phyloP scores from a whole-genome alignment of 30 jellyfish, hydroid and myxozoan genomes.

The Hydractinia symbiolongicarpus region DNA sequence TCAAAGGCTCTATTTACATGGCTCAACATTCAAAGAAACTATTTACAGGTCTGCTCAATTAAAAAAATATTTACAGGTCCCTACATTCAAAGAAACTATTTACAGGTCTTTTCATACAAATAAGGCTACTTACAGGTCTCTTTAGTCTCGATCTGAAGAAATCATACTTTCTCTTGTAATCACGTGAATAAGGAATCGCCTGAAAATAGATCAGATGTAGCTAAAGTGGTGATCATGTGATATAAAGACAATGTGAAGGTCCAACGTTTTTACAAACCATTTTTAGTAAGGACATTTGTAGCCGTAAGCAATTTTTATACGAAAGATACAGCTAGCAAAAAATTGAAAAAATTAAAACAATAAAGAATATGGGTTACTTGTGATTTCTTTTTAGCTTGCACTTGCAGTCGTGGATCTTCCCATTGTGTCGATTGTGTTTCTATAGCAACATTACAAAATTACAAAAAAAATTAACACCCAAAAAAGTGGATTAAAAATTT shows the following conservation, averaged over 20 bases:
- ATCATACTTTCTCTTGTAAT: constrained; percentile 91
- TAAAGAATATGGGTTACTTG: constrained; percentile 40
- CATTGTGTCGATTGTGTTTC: constrained; percentile 99
- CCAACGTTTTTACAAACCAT: too few species aligned
- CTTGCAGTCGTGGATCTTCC: constrained; percentile 98
- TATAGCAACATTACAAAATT: background rate
- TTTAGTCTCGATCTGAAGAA: constrained; percentile 93
- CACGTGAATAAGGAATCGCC: constrained; percentile 99
- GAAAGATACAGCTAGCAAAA: too few species aligned
- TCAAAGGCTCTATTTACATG: too few species aligned
- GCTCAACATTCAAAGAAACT: too few species aligned
- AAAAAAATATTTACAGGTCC: too few species aligned
- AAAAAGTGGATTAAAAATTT: background rate
- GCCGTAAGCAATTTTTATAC: too few species aligned
- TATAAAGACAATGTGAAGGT: too few species aligned
- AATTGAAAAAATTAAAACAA: background rate
- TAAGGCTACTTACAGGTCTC: constrained; percentile 58
- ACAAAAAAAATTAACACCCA: background rate
- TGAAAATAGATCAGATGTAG: background rate
- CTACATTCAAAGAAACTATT: too few species aligned
- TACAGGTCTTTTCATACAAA: too few species aligned
- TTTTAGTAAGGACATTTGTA: background rate
- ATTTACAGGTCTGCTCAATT: too few species aligned
- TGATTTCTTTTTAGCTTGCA: constrained; percentile 45
- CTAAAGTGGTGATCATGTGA: too few species aligned